Evolutionary conservation across 2,888 invertebrate genomes (phyloP).

Genomic region (Priocnemis perturbator): DNA sequence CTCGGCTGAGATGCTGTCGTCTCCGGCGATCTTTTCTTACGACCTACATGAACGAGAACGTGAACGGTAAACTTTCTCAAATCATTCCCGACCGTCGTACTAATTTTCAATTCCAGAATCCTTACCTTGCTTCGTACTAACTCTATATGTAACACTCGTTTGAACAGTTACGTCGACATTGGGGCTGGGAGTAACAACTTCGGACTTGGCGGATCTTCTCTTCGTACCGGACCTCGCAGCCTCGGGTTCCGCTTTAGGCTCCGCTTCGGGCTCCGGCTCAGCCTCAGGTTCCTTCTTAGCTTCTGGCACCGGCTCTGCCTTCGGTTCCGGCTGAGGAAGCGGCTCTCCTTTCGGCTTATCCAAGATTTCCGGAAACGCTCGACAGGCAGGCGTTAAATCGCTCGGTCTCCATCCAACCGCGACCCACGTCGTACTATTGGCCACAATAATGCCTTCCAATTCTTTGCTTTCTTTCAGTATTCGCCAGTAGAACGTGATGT

Average conservation of each 20-base stretch:
- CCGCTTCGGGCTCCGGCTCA: slow-evolving; percentile 71
- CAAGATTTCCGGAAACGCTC: slow-evolving; percentile 85
- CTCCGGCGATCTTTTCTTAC: slow-evolving; percentile 65
- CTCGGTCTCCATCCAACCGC: slow-evolving; percentile 95
- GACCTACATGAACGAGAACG: slow-evolving; percentile 56
- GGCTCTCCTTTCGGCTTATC: slow-evolving; percentile 73
- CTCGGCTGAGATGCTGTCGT: slow-evolving; percentile 13
- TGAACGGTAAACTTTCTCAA: slow-evolving; percentile 13
- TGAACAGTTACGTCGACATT: slow-evolving; percentile 82
- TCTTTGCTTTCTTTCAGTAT: slow-evolving; percentile 89
- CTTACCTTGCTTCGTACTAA: slow-evolving; percentile 81
- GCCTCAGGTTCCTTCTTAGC: slow-evolving; percentile 68
- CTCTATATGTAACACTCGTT: slow-evolving; percentile 87
- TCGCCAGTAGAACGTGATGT: slow-evolving; percentile 90
- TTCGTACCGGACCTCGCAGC: slow-evolving; percentile 69
- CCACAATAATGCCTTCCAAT: slow-evolving; percentile 90
- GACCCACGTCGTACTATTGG: slow-evolving; percentile 88
- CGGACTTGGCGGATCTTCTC: slow-evolving; percentile 69
- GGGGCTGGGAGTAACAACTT: slow-evolving; percentile 59
- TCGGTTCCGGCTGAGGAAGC: slow-evolving; percentile 72
- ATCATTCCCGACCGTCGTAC: too few relatives aligned
- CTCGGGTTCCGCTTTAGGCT: slow-evolving; percentile 66
- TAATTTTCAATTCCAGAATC: too few relatives aligned
- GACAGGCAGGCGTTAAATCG: slow-evolving; percentile 84
- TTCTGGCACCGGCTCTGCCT: slow-evolving; percentile 70